Evolutionary conservation across 2,113 vertebrate species (phyloP).

Genomic region (Xiphophorus maculatus): DNA sequence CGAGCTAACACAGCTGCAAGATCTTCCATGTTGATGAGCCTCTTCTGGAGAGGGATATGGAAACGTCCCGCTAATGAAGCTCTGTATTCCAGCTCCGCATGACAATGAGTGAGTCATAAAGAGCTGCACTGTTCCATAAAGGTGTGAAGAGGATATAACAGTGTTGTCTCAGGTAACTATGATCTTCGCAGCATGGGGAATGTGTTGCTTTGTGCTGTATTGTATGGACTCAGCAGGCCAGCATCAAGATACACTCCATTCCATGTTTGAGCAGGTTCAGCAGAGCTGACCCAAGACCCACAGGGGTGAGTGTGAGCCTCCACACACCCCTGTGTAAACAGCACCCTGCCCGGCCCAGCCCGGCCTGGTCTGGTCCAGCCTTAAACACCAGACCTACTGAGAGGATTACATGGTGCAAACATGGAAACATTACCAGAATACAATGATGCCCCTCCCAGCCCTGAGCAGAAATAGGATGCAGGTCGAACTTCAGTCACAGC

Average conservation of each 20-base stretch:
- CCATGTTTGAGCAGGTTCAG: conserved; percentile 73
- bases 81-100: conserved; percentile 62
- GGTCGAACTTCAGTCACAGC: conserved; percentile 58
- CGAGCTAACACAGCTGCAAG: not conserved
- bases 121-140: conserved; percentile 63
- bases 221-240: conserved; percentile 86
- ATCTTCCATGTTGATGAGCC: not conserved
- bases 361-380: conserved; percentile 42
- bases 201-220: conserved; percentile 70
- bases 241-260: conserved; percentile 75
- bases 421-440: conserved; percentile 76
- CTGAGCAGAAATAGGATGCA: conserved; percentile 65
- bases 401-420: conserved; percentile 80
- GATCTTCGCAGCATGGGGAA: conserved; percentile 40
- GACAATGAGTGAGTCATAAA: conserved; percentile 67
- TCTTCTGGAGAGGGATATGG: not conserved
- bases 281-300: conserved; percentile 39
- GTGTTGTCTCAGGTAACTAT: conserved; percentile 43
- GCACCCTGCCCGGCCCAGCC: conserved; percentile 62
- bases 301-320: conserved; percentile 51
- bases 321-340: conserved; percentile 71
- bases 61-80: conserved; percentile 45
- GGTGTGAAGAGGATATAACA: conserved; percentile 49
- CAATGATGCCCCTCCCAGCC: conserved; percentile 73
- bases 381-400: conserved; percentile 64